A percentile compares a stretch with the other conserved stretches of the same genome.
These are phyloP conservation scores for Neofelis nebulosa DNA, from an alignment of 2,113 vertebrate species.

Conservation along the genomic window DNA sequence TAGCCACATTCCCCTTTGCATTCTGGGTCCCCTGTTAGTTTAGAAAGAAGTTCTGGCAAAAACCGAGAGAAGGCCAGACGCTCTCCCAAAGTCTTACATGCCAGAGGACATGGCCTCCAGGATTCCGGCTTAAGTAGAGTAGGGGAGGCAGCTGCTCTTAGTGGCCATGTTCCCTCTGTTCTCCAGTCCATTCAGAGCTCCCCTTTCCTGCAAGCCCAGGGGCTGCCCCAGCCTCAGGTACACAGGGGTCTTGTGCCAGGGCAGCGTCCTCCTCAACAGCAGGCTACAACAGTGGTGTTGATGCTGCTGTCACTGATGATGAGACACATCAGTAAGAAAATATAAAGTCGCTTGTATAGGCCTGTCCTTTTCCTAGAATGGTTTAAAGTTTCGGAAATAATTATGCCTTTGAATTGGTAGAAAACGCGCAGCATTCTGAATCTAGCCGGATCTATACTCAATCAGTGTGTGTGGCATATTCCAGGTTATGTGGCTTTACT, in stretches of 20 bases:
- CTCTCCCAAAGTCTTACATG: conserved; percentile 9
- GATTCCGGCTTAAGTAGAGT: neutral
- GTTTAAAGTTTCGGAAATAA: neutral
- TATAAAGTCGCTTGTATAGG: neutral
- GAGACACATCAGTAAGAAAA: neutral
- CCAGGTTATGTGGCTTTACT: neutral
- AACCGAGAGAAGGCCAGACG: neutral
- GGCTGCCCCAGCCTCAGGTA: conserved; percentile 68
- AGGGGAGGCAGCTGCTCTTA: conserved; percentile 67
- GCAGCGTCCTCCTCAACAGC: neutral
- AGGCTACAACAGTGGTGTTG: conserved; percentile 21
- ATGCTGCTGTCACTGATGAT: neutral
- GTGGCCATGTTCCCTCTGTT: conserved; percentile 65
- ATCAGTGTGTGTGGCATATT: neutral
- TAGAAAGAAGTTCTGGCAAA: conserved; percentile 24
- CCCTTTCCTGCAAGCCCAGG: conserved; percentile 48
- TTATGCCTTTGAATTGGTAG: neutral
- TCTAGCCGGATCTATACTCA: neutral
- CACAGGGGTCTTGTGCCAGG: neutral
- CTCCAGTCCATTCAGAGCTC: conserved; percentile 56
- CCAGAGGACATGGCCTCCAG: conserved; percentile 48
- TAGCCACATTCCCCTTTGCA: neutral
- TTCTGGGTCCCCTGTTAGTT: neutral
- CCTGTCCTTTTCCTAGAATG: neutral
- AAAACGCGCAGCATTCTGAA: neutral